Percentiles rank a stretch among this genome's conserved stretches.
Evolutionary conservation across 2,797 vertebrate species (phyloP).

Genomic region (Ammospiza maritima): DNA sequence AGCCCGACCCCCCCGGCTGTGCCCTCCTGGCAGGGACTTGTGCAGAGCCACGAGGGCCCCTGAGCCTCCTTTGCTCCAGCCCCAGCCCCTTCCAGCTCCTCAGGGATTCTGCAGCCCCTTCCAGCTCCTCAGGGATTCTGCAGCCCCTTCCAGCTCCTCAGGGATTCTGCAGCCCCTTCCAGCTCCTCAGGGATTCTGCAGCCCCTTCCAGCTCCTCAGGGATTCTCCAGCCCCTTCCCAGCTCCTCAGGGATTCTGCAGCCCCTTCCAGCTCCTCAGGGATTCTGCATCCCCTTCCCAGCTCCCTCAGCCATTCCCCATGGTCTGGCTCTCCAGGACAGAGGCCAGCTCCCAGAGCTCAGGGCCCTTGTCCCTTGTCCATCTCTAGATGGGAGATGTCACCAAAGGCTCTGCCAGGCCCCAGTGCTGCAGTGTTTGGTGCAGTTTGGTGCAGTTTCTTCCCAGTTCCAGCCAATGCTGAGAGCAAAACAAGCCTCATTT

Average conservation of each 20-base stretch:
- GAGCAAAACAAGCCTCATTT: not conserved
- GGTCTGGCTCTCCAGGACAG: not conserved
- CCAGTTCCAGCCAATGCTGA: rapidly evolving
- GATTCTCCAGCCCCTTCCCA: too few species aligned
- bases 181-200: too few species aligned
- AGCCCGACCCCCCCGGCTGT: not conserved
- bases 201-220: too few species aligned
- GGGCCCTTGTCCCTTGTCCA: not conserved
- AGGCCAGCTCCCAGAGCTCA: not conserved
- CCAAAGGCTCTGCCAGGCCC: too few species aligned
- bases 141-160: not conserved
- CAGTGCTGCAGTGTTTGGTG: not conserved
- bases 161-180: too few species aligned
- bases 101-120: too few species aligned
- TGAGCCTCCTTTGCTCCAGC: not conserved
- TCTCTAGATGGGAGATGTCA: rapidly evolving
- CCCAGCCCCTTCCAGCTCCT: too few species aligned
- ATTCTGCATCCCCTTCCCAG: not conserved
- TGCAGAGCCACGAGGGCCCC: not conserved
- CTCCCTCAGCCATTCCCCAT: not conserved
- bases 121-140: too few species aligned
- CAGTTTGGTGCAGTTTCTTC: not conserved
- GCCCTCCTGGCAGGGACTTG: not conserved
- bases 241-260: too few species aligned
- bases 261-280: too few species aligned